Evolutionary conservation across 2,797 vertebrate species (phyloP).

Genomic region (Limosa lapponica): DNA sequence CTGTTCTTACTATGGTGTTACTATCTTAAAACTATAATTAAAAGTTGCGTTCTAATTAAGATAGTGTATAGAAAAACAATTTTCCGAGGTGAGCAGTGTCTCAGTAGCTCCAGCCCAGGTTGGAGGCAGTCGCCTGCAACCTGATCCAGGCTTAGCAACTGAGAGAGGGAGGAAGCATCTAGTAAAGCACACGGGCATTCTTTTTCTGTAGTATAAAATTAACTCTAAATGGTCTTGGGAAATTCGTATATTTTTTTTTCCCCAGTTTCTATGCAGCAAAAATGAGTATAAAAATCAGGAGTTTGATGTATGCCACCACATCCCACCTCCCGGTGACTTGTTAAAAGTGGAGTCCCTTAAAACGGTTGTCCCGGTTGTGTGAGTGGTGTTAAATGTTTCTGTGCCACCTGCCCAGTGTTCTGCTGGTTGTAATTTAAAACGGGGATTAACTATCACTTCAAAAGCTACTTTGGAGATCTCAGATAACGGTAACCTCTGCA

Average conservation of each 20-base stretch:
- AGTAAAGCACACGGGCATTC: not conserved
- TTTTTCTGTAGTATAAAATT: not conserved
- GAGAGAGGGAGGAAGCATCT: not conserved
- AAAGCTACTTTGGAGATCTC: not conserved
- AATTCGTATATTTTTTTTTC: not conserved
- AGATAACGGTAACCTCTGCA: not conserved
- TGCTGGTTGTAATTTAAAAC: not conserved
- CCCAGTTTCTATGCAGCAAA: not conserved
- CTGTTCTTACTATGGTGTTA: not conserved
- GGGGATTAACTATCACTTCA: not conserved
- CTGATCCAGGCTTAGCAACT: not conserved
- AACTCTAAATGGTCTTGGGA: not conserved
- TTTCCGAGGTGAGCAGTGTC: not conserved
- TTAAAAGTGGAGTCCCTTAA: not conserved
- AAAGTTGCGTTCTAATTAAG: not conserved
- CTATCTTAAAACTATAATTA: not conserved
- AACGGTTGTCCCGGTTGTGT: not conserved
- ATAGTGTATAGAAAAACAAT: not conserved
- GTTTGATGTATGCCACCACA: not conserved
- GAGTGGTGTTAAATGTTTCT: not conserved
- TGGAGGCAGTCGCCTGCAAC: not conserved
- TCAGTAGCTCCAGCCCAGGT: not conserved
- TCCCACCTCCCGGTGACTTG: not conserved
- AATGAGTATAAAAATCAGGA: not conserved
- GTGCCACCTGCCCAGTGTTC: not conserved